phyloP scores from a whole-genome alignment of 2,888 invertebrate genomes.

The Dichetophora obliterata region DNA sequence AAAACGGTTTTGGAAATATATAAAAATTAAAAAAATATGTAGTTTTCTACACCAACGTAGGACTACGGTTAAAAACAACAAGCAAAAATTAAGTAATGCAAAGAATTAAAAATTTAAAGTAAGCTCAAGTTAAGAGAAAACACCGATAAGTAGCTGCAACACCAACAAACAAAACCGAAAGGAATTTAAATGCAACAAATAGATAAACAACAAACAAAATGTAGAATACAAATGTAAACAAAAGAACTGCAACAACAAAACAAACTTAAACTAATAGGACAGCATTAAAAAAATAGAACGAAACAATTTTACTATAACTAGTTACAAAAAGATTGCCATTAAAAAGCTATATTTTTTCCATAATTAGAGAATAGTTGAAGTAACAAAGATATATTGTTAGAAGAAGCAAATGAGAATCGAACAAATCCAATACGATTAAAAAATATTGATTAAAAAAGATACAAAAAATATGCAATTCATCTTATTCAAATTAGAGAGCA shows the following conservation, averaged over 20 bases:
- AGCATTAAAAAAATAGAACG: not conserved
- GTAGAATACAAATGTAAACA: not conserved
- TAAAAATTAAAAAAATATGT: too few relatives aligned
- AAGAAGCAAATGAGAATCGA: not conserved
- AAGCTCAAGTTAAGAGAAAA: not conserved
- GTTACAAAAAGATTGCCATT: not conserved
- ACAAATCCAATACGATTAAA: not conserved
- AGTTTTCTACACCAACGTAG: too few relatives aligned
- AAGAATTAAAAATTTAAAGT: not conserved
- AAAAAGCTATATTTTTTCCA: not conserved
- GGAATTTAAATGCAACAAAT: constrained; percentile 21
- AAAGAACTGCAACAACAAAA: constrained; percentile 18
- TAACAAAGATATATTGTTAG: not conserved
- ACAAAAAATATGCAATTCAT: too few relatives aligned
- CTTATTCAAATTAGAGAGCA: too few relatives aligned
- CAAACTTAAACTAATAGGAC: not conserved
- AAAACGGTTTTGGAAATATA: too few relatives aligned
- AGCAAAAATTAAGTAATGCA: not conserved
- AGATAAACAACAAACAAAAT: constrained; percentile 3
- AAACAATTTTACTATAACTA: not conserved
- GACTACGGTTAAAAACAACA: too few relatives aligned
- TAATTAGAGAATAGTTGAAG: not conserved
- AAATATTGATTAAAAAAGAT: not conserved
- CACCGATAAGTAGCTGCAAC: not conserved
- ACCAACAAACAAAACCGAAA: constrained; percentile 11